phyloP scores from a whole-genome alignment of 2,888 invertebrate species.

The Metopia argyrocephala region DNA sequence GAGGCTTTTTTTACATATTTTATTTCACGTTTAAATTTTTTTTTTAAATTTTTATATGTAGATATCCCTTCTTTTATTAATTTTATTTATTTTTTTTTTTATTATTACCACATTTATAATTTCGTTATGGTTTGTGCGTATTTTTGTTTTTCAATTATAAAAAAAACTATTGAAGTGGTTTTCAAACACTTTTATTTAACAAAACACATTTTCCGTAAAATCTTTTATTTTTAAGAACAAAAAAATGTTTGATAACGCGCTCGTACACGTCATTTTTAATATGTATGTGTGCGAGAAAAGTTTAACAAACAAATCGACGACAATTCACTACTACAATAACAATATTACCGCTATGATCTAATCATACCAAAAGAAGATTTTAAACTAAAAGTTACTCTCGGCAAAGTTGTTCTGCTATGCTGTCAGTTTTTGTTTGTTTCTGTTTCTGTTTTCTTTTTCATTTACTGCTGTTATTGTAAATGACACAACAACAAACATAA shows the following conservation, averaged over 20 bases:
- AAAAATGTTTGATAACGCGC: slow-evolving; percentile 47
- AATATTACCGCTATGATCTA: slow-evolving; percentile 66
- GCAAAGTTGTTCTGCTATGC: slow-evolving; percentile 28
- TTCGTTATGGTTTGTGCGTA: too few relatives aligned
- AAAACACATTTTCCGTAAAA: not conserved
- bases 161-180: too few relatives aligned
- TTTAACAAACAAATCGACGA: not conserved
- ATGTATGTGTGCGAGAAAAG: slow-evolving; percentile 13
- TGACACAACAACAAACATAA: slow-evolving; percentile 25
- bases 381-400: slow-evolving; percentile 68
- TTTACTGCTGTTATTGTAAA: slow-evolving; percentile 35
- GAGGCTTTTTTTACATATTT: not conserved
- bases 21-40: too few relatives aligned
- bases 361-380: slow-evolving; percentile 75
- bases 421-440: slow-evolving; percentile 29
- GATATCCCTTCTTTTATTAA: not conserved
- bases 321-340: not conserved
- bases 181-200: not conserved
- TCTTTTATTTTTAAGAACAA: slow-evolving; percentile 2
- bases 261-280: slow-evolving; percentile 57
- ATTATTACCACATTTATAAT: not conserved
- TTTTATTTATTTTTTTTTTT: slow-evolving; percentile 13
- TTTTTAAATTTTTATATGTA: not conserved
- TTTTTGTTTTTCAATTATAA: too few relatives aligned
- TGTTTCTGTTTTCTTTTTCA: slow-evolving; percentile 30